phyloP scores from a whole-genome alignment of 2,113 vertebrate species.

The Murina feae region DNA sequence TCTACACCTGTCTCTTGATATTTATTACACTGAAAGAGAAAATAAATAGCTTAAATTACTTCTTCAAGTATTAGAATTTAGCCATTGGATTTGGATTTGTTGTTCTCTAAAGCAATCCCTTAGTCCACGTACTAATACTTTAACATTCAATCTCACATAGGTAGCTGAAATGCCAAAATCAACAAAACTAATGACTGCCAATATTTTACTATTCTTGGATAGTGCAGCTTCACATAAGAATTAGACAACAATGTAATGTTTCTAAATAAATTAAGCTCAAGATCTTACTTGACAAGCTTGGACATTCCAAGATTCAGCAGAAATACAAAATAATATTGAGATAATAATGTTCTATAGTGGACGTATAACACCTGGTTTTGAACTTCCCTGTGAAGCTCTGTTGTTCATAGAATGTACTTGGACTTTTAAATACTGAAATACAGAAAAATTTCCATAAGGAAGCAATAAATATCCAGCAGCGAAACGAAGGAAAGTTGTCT shows the following conservation, averaged over 20 bases:
- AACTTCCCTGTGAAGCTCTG: not conserved
- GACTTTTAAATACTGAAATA: not conserved
- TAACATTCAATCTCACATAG: not conserved
- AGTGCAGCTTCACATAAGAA: not conserved
- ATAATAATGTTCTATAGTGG: not conserved
- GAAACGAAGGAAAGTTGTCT: not conserved
- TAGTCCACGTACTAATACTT: no score
- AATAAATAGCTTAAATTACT: no score
- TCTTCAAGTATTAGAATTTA: no score
- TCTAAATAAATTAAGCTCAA: not conserved
- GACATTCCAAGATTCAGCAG: not conserved
- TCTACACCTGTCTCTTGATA: no score
- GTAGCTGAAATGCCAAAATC: not conserved
- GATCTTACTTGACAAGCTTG: not conserved
- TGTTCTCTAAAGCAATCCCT: no score
- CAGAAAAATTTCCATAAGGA: not conserved
- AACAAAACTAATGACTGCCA: not conserved
- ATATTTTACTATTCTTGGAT: not conserved
- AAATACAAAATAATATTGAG: not conserved
- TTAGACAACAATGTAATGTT: not conserved
- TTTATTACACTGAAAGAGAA: no score
- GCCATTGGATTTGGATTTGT: no score
- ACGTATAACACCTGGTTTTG: not conserved
- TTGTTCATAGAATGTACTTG: not conserved
- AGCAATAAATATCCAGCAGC: not conserved